Conservation (phyloP, 2,888 invertebrate species). For the Auanema sp. region DNA sequence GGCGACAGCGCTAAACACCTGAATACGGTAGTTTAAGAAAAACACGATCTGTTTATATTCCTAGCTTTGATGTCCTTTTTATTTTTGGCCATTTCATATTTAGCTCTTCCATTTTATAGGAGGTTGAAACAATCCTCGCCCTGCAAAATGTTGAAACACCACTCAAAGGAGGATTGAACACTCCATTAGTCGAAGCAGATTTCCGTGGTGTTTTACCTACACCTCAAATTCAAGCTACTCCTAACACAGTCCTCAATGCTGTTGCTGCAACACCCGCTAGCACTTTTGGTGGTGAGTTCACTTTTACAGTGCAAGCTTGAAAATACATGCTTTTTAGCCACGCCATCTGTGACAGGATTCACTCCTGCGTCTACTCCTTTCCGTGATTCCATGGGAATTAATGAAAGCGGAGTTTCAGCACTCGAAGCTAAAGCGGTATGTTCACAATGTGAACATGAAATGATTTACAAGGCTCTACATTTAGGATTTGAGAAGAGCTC, state of each 20-base stretch:
- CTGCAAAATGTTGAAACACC: slow-evolving; percentile 96
- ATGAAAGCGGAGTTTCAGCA: slow-evolving; percentile 77
- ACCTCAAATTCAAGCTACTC: slow-evolving; percentile 71
- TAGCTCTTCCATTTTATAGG: slow-evolving; percentile 75
- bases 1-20: slow-evolving; percentile 11
- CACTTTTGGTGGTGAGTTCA: slow-evolving; percentile 25
- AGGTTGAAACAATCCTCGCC: slow-evolving; percentile 98
- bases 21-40: slow-evolving; percentile 15
- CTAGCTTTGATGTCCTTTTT: not conserved
- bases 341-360: slow-evolving; percentile 30
- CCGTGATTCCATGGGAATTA: slow-evolving; percentile 91
- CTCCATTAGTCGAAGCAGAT: slow-evolving; percentile 85
- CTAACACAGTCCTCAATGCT: slow-evolving; percentile 82
- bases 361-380: slow-evolving; percentile 74
- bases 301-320: not conserved
- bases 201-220: slow-evolving; percentile 69
- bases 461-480: not conserved
- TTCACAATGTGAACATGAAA: not conserved
- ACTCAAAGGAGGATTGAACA: slow-evolving; percentile 90
- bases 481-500: slow-evolving; percentile 75
- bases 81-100: no score
- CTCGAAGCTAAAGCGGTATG: slow-evolving; percentile 16
- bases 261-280: slow-evolving; percentile 61
- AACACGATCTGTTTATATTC: not conserved
- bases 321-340: slow-evolving; percentile 14